phyloP scores from a whole-genome alignment of 2,888 invertebrate genomes.

The Thera britannica region DNA sequence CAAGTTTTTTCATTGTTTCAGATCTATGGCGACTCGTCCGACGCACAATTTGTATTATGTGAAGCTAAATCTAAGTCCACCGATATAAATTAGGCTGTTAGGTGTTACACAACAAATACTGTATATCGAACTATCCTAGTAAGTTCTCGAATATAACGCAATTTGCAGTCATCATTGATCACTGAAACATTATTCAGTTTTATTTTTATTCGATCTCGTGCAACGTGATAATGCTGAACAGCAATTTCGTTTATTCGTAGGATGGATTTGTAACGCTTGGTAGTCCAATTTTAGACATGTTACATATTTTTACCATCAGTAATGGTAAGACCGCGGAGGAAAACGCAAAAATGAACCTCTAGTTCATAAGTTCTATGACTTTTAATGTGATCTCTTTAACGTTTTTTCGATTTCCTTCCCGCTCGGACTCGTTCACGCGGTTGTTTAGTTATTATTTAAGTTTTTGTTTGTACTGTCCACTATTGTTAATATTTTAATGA shows the following conservation, averaged over 20 bases:
- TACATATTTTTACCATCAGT: constrained; percentile 49
- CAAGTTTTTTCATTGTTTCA: constrained; percentile 63
- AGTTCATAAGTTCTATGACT: constrained; percentile 68
- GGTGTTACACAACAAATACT: constrained; percentile 51
- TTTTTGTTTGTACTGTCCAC: constrained; percentile 50
- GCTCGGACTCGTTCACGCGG: constrained; percentile 62
- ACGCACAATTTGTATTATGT: constrained; percentile 48
- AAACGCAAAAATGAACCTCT: constrained; percentile 67
- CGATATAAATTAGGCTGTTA: constrained; percentile 52
- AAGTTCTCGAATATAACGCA: constrained; percentile 55
- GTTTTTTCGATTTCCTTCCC: constrained; percentile 73
- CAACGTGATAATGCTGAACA: constrained; percentile 68
- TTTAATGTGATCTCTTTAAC: constrained; percentile 54
- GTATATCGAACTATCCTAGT: constrained; percentile 40
- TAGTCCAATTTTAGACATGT: constrained; percentile 46
- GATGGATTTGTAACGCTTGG: constrained; percentile 57
- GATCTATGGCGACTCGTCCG: constrained; percentile 65
- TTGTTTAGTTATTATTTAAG: constrained; percentile 45
- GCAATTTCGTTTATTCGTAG: constrained; percentile 64
- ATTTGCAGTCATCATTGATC: constrained; percentile 67
- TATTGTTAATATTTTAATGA: constrained; percentile 76
- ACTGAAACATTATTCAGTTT: constrained; percentile 43
- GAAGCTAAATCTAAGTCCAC: constrained; percentile 52
- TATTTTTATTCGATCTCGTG: constrained; percentile 34
- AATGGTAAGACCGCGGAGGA: constrained; percentile 65